phyloP scores from a whole-genome alignment of 2,797 vertebrate genomes.

The Lithobates sylvaticus region DNA sequence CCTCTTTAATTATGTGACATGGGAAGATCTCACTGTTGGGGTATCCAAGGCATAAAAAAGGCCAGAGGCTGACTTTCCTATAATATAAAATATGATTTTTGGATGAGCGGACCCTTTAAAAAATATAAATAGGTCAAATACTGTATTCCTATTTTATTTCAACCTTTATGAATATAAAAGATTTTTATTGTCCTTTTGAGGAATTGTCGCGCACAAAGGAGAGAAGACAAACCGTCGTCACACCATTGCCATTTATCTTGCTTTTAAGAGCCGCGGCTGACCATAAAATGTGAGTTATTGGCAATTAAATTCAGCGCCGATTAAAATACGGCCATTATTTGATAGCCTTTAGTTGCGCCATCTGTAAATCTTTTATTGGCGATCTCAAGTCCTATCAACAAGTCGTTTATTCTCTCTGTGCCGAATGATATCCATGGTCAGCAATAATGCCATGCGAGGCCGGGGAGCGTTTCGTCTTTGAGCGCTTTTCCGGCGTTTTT shows the following conservation, averaged over 20 bases:
- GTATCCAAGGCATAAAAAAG: too few relatives aligned
- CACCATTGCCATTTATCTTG: background rate
- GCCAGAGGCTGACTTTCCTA: too few relatives aligned
- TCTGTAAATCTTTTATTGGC: background rate
- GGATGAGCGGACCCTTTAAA: too few relatives aligned
- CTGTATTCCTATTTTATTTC: background rate
- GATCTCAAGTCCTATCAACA: background rate
- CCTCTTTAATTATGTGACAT: too few relatives aligned
- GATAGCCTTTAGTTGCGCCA: background rate
- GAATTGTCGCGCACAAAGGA: too few relatives aligned
- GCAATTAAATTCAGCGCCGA: background rate
- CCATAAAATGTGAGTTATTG: background rate
- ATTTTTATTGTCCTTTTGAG: background rate
- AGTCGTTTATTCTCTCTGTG: background rate
- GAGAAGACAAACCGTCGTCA: background rate
- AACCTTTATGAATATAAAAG: background rate
- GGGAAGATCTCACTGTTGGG: too few relatives aligned
- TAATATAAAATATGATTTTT: too few relatives aligned
- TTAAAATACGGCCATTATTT: background rate
- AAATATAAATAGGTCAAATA: too few relatives aligned
- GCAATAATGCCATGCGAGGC: background rate
- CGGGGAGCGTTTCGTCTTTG: too few relatives aligned
- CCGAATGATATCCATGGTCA: background rate
- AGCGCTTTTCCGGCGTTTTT: too few relatives aligned
- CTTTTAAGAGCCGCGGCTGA: background rate